A percentile compares a stretch with the other conserved stretches of the same genome.
These are phyloP conservation scores for Leptosomus discolor DNA, from an alignment of 2,113 vertebrate species.

Conservation along the genomic window DNA sequence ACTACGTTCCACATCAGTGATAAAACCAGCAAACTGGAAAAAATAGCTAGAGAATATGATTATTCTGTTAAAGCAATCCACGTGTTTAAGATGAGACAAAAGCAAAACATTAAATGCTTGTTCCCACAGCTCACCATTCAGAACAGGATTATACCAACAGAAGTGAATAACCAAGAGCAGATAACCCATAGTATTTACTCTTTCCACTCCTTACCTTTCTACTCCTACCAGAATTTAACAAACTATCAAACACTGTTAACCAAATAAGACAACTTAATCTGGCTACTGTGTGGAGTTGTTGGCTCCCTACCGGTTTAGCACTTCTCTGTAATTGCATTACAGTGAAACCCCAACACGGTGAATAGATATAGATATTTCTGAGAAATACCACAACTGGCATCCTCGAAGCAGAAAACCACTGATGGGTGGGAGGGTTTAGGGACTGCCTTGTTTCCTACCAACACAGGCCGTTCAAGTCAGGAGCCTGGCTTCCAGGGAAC, in stretches of 20 bases:
- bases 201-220: not conserved
- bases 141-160: not conserved
- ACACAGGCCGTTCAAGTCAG: rapidly evolving
- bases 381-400: not conserved
- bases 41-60: not conserved
- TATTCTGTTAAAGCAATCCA: not conserved
- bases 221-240: slow-evolving; percentile 10
- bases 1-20: not conserved
- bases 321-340: not conserved
- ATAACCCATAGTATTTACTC: not conserved
- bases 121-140: not conserved
- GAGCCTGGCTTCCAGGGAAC: not conserved
- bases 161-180: not conserved
- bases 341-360: not conserved
- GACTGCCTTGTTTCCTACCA: not conserved
- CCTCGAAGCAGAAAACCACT: not conserved
- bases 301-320: not conserved
- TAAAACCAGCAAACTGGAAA: not conserved
- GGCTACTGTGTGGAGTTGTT: not conserved
- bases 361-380: not conserved
- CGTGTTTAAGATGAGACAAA: not conserved
- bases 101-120: not conserved
- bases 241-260: slow-evolving; percentile 25
- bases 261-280: slow-evolving; percentile 40
- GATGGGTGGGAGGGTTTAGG: not conserved